Conservation (phyloP, 1,140 invertebrate genomes). For the Psix sp. region DNA sequence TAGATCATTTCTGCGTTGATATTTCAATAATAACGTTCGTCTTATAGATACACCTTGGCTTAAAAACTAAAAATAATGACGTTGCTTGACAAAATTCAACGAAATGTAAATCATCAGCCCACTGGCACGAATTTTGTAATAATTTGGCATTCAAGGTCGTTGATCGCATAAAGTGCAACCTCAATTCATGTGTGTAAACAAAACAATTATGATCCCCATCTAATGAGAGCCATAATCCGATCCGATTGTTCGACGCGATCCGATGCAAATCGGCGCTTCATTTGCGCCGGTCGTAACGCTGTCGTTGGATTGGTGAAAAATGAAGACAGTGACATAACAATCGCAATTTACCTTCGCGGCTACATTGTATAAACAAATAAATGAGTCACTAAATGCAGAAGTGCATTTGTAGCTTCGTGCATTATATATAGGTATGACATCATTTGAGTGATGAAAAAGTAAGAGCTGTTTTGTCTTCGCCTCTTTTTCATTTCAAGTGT, state of each 20-base stretch:
- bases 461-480: slow-evolving; percentile 16
- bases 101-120: slow-evolving; percentile 9
- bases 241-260: slow-evolving; percentile 1
- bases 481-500: slow-evolving; percentile 10
- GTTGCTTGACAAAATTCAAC: slow-evolving; percentile 1
- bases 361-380: slow-evolving; percentile 42
- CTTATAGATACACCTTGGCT: too few species aligned
- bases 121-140: slow-evolving; percentile 38
- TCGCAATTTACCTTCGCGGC: slow-evolving; percentile 29
- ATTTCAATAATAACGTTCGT: too few species aligned
- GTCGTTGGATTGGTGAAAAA: too few species aligned
- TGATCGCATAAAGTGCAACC: slow-evolving; percentile 32
- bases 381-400: slow-evolving; percentile 35
- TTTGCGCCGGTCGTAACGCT: too few species aligned
- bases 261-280: not conserved
- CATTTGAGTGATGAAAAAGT: slow-evolving; percentile 30
- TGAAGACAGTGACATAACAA: slow-evolving; percentile 23
- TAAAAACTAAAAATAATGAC: too few species aligned
- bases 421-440: slow-evolving; percentile 63
- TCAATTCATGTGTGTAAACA: slow-evolving; percentile 44
- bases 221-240: slow-evolving; percentile 32
- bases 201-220: slow-evolving; percentile 34
- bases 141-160: slow-evolving; percentile 46
- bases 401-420: slow-evolving; percentile 23
- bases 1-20: too few species aligned